Conservation (phyloP, 2,797 vertebrate species). For the Enoplosus armatus region DNA sequence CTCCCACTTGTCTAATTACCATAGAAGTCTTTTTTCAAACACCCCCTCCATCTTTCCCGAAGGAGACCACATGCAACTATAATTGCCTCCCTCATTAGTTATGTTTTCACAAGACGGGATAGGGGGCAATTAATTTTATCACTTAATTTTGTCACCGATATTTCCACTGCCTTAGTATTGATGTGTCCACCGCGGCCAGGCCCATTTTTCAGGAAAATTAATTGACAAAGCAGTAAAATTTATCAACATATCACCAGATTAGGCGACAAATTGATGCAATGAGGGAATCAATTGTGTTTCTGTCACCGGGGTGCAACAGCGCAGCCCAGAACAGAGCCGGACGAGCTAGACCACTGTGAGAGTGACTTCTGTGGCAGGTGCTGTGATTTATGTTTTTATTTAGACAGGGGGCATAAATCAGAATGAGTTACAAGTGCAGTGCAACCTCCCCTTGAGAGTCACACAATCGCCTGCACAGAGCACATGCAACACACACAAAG, state of each 20-base stretch:
- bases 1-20: constrained; percentile 84
- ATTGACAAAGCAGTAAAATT: constrained; percentile 89
- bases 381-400: constrained; percentile 88
- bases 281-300: constrained; percentile 90
- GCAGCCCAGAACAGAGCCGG: constrained; percentile 66
- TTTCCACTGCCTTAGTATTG: constrained; percentile 80
- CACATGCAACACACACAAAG: constrained; percentile 60
- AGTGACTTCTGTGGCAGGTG: constrained; percentile 85
- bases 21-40: constrained; percentile 79
- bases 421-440: constrained; percentile 85
- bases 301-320: constrained; percentile 76
- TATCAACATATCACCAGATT: constrained; percentile 91
- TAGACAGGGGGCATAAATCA: constrained; percentile 87
- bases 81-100: constrained; percentile 90
- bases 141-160: constrained; percentile 89
- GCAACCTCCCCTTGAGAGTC: constrained; percentile 74
- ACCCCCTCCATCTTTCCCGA: constrained; percentile 80
- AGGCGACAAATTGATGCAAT: constrained; percentile 90
- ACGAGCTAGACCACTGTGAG: constrained; percentile 78
- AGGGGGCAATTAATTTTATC: constrained; percentile 90
- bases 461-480: constrained; percentile 56
- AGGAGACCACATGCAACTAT: constrained; percentile 87
- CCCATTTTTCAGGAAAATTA: constrained; percentile 89
- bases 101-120: constrained; percentile 87
- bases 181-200: constrained; percentile 80